A percentile compares a stretch with the other conserved stretches of the same genome.
Conservation (phyloP, 1,140 invertebrate species). For the Bombus impatiens region DNA sequence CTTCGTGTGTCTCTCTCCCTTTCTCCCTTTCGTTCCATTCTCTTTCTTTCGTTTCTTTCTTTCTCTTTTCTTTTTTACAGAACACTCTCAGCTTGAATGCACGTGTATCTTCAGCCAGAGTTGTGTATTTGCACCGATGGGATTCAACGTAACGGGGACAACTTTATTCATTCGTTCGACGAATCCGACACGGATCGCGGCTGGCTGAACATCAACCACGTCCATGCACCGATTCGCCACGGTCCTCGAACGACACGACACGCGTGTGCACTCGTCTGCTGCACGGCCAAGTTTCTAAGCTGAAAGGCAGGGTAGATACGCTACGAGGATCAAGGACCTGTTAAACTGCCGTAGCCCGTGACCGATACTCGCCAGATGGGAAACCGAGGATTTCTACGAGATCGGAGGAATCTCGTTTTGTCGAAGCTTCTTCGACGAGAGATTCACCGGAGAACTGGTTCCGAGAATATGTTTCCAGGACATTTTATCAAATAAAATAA, state of each 20-base stretch:
- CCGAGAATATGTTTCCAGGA: too few relatives aligned
- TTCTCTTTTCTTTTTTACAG: neutral
- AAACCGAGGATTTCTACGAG: neutral
- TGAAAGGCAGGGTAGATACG: neutral
- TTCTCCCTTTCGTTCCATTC: neutral
- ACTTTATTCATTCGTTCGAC: slow-evolving; percentile 73
- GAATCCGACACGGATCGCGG: slow-evolving; percentile 70
- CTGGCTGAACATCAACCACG: slow-evolving; percentile 47
- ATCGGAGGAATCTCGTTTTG: neutral
- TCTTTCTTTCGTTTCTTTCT: slow-evolving; percentile 23
- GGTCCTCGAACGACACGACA: slow-evolving; percentile 42
- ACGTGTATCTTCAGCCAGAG: slow-evolving; percentile 22
- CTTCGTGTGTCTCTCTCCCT: too few relatives aligned
- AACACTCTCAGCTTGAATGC: neutral
- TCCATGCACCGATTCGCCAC: slow-evolving; percentile 60
- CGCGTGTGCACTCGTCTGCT: neutral
- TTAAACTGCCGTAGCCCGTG: slow-evolving; percentile 33
- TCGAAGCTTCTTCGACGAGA: too few relatives aligned
- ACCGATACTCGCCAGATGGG: slow-evolving; percentile 17
- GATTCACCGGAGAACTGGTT: neutral
- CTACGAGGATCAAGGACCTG: neutral
- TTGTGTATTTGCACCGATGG: neutral
- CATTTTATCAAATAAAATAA: neutral
- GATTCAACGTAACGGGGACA: slow-evolving; percentile 53
- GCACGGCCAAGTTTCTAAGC: neutral